These are phyloP conservation scores for Xylota sylvarum DNA, from an alignment of 2,888 invertebrate genomes.

Conservation along the genomic window DNA sequence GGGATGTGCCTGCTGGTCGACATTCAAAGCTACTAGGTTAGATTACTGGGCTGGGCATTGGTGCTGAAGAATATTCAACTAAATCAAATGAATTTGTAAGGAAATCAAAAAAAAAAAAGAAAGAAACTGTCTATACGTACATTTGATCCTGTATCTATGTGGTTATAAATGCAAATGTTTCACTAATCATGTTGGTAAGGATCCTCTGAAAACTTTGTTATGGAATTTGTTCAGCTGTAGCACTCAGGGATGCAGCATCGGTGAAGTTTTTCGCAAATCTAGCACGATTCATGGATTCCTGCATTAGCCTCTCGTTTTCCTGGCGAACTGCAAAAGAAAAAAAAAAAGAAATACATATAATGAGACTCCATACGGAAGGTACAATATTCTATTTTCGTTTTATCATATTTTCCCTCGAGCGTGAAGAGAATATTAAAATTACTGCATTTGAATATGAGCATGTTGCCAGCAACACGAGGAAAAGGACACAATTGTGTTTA, in stretches of 20 bases:
- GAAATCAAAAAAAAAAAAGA: constrained; percentile 10
- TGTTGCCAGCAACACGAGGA: constrained; percentile 48
- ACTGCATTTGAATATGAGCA: constrained; percentile 30
- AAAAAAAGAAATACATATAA: constrained; percentile 3
- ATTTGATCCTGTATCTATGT: constrained; percentile 68
- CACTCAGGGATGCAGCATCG: constrained; percentile 81
- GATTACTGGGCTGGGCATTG: constrained; percentile 49
- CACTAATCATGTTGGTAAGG: constrained; percentile 67
- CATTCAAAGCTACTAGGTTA: constrained; percentile 50
- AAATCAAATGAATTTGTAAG: constrained; percentile 33
- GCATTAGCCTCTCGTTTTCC: constrained; percentile 94
- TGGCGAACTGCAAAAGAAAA: constrained; percentile 90
- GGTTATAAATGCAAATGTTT: constrained; percentile 71
- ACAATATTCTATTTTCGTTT: constrained; percentile 28
- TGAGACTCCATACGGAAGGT: constrained; percentile 13
- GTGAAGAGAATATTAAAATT: constrained; percentile 25
- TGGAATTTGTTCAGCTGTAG: constrained; percentile 79
- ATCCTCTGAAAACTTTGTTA: constrained; percentile 79
- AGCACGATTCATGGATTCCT: constrained; percentile 89
- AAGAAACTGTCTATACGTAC: constrained; percentile 49
- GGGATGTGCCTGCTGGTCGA: constrained; percentile 42
- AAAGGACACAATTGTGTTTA: neutral
- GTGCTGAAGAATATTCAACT: constrained; percentile 53
- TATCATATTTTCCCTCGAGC: constrained; percentile 14
- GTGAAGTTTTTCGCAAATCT: constrained; percentile 84